Percentiles rank a stretch among this genome's conserved stretches.
Evolutionary conservation across 2,797 vertebrate species (phyloP).

Genomic region (Xenentodon cancila): DNA sequence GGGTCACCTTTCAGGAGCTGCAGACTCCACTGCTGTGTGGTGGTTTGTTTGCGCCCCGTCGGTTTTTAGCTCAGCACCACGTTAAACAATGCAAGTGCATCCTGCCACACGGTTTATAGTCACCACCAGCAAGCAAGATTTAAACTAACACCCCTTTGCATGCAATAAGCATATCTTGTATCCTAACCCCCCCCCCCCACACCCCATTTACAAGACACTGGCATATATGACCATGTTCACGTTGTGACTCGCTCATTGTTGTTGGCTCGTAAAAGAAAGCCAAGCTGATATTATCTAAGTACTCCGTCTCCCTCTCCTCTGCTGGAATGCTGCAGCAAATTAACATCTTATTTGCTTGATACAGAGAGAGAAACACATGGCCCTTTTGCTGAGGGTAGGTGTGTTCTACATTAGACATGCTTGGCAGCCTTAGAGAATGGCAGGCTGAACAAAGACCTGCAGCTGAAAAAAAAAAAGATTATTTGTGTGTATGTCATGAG

Average conservation of each 20-base stretch:
- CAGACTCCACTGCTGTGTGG: conserved; percentile 16
- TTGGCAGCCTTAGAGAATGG: conserved; percentile 65
- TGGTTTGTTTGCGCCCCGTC: conserved; percentile 6
- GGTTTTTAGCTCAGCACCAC: conserved; percentile 32
- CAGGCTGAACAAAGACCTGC: conserved; percentile 74
- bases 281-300: conserved; percentile 47
- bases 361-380: conserved; percentile 49
- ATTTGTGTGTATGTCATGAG: conserved; percentile 16
- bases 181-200: conserved; percentile 11
- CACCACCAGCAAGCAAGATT: conserved; percentile 42
- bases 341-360: conserved; percentile 69
- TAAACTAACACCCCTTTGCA: conserved; percentile 36
- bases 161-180: conserved; percentile 47
- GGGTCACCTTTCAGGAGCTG: conserved; percentile 29
- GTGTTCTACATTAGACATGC: conserved; percentile 82
- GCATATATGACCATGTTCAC: conserved; percentile 43
- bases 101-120: conserved; percentile 45
- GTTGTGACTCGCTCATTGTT: conserved; percentile 53
- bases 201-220: conserved; percentile 67
- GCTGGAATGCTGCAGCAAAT: conserved; percentile 67
- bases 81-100: conserved; percentile 75
- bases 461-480: conserved; percentile 34
- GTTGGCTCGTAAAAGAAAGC: conserved; percentile 46
- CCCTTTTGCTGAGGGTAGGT: conserved; percentile 69
- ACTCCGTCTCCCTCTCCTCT: conserved; percentile 14